Base-by-base conservation (phyloP, 2,888 invertebrate genomes). In the Lottia scabra region DNA sequence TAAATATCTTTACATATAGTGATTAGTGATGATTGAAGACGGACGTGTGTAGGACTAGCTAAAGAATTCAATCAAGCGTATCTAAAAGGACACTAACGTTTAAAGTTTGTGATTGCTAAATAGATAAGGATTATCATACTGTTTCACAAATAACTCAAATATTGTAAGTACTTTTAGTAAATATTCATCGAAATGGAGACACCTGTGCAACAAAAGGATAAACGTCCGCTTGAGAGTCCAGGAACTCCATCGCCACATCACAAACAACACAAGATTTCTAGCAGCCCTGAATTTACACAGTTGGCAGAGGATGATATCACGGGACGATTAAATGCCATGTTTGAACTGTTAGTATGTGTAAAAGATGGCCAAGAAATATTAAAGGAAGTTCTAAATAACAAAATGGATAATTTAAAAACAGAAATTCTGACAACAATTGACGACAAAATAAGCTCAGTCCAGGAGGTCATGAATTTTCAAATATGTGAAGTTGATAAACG, bases 311-410 rank as follows among this genome's bases (percentile, higher is more conserved):
- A 48, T n/a, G 48, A 15, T 48, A 48, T n/a, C 8, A 16, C 48
- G 19, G 48, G 48, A 48, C 48, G 19, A 4, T 48, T 48, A 48
- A 48, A 48, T 48, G 48, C 16, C 1, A n/a, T 48, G 48, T 48
- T n/a, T 48, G 48, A 48, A 48, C n/a, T 48, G 48, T 48, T 48
- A 19, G 48, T n/a, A n/a, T n/a, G n/a, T n/a, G n/a, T n/a, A n/a
- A n/a, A n/a, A n/a, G n/a, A n/a, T n/a, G n/a, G n/a, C 16, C 48
- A 48, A 16, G 48, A 48, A 16, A 15, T 6, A 1, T 19, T 48
- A 19, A 48, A 19, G 19, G 19, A 48, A n/a, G 48, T 48, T 48
- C 19, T 48, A 6, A 19, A 48, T 48, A 6, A 48, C 19, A 48
- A 48, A 48, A 48, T 48, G 19, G 48, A 48, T 16, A 48, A 6